Evolutionary conservation across 2,888 invertebrate species (phyloP).

Genomic region (Ellobium chinense): DNA sequence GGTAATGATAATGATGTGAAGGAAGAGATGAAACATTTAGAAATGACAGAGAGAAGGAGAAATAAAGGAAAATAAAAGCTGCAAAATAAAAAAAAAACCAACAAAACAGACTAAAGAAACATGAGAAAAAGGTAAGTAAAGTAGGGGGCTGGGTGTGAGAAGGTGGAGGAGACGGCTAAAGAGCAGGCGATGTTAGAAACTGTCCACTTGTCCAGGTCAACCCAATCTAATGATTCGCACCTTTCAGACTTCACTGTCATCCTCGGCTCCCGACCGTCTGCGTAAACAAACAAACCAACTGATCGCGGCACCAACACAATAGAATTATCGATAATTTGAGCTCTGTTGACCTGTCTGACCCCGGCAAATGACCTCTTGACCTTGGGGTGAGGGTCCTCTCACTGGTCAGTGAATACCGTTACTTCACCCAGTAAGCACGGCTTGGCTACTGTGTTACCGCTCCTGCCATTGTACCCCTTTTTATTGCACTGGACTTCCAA

Average conservation of each 20-base stretch:
- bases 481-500: not conserved
- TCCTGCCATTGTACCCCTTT: not conserved
- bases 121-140: not conserved
- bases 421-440: slow-evolving; percentile 3
- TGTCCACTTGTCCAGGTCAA: no score
- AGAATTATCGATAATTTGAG: slow-evolving; percentile 21
- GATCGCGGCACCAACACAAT: not conserved
- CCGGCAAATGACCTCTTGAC: slow-evolving; percentile 35
- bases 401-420: slow-evolving; percentile 20
- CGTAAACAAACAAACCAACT: slow-evolving; percentile 9
- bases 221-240: not conserved
- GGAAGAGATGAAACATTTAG: no score
- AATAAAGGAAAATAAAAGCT: not conserved
- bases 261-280: not conserved
- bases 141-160: not conserved
- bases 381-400: not conserved
- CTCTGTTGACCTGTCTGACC: slow-evolving; percentile 27
- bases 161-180: no score
- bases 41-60: no score
- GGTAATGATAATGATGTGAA: no score
- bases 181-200: no score
- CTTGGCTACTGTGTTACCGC: not conserved
- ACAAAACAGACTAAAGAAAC: not conserved
- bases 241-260: not conserved
- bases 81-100: not conserved